Evolutionary conservation across 2,888 invertebrate genomes (phyloP), one percentile per base, ranked within the genome.

Genomic region (Polyommatus icarus): DNA sequence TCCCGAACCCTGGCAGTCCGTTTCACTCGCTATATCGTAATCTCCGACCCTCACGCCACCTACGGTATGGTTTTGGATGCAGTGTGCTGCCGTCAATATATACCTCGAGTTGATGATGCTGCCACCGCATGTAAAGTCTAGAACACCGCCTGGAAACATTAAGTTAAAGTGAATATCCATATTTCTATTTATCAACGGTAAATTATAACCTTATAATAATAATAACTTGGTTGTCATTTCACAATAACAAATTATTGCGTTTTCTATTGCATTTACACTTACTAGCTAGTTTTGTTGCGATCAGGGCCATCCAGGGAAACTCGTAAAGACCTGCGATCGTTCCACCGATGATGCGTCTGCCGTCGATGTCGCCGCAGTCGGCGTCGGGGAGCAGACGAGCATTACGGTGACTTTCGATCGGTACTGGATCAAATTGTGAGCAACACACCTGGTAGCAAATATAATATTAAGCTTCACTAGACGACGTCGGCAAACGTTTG

Each of bases 281-380:
- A 82, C 83, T 57, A 4, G 82, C n/a, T n/a, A n/a, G 83, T 20
- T 83, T 79, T 76, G 95, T 96, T 20, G 93, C 93, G 32, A 96
- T 86, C 15, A 96, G 87, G 0, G 94, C 95, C 95, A 96, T 95
- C 96, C 96, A 96, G 0, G 96, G 96, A 81, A 93, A 96, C 73
- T 96, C 95, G 15, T 93, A 91, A 5, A 95, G 84, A 0, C 84
- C 86, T 0, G 96, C 94, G 67, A 88, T 84, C 24, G 90, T 86
- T 0, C 96, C 96, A 12, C 93, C 91, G 6, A 94, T 85, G 18
- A 96, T 94, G 80, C 94, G 94, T 61, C 89, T 85, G 3, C 89
- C 87, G 1, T 86, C 84, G 10, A 93, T 82, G 1, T 86, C 86
- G 78, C 96, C 96, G 82, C 96, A 96, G 6, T 29, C 67, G 15